Evolutionary conservation across 1,140 invertebrate genomes (phyloP), one percentile per base, ranked within the genome.

Genomic region (Drepana arcuata): DNA sequence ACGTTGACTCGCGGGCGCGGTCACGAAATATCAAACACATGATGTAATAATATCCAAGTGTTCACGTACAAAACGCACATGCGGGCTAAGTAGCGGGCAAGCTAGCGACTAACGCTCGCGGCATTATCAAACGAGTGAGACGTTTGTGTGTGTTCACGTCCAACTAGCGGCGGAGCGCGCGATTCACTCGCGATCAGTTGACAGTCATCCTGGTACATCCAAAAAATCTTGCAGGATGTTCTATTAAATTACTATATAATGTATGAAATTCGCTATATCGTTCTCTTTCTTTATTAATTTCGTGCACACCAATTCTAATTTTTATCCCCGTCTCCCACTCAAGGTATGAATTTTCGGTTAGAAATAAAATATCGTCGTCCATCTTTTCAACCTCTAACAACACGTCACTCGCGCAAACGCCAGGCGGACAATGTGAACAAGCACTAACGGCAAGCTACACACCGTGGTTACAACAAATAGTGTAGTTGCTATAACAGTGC

Each of bases 1-100:
- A n/a, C n/a, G n/a, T n/a, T n/a, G n/a, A n/a, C n/a, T n/a, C n/a
- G n/a, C n/a, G n/a, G n/a, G n/a, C n/a, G n/a, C n/a, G n/a, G 31
- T 33, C 27, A 18, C 36, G 24, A 47, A 43, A 40, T 42, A 43
- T 33, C 35, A 40, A 41, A 39, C 13, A 42, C 35, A 38, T 39
- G 38, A 34, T 21, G 30, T 32, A 14, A 23, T 27, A 25, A 38
- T 27, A 21, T 21, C 18, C 4, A 21, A 21, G 18, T 9, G 18
- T 21, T 21, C 18, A 21, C 18, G 18, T 21, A 21, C 18, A n/a
- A n/a, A n/a, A 21, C 18, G 18, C 18, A 21, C 18, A 9, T 21
- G 9, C 18, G 4, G 18, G 4, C 18, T 21, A 21, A n/a, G n/a
- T n/a, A n/a, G n/a, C n/a, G n/a, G n/a, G n/a, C n/a, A n/a, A n/a